Evolutionary conservation across 2,888 invertebrate species (phyloP), one percentile per base, ranked within the genome.

Genomic region (Tetranychus piercei): DNA sequence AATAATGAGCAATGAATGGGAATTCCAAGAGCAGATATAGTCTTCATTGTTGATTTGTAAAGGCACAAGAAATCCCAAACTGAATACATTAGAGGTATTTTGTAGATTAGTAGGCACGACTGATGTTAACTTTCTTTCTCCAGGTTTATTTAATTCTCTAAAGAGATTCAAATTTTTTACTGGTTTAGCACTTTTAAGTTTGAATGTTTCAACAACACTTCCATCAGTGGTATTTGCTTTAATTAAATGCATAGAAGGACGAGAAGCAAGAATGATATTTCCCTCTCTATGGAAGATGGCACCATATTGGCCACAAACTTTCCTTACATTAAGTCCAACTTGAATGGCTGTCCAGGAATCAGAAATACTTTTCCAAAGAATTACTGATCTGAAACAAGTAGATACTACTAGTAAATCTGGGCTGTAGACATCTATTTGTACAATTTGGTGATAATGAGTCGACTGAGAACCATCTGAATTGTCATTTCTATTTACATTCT

Each of bases 241-340:
- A 69, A 69, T 69, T n/a, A 69, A n/a, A n/a, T 69, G 69, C 69
- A 69, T 23, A 18, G 69, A 69, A 9, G 69, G 69, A 69, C 69
- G 69, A 69, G 69, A 20, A n/a, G 69, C 69, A n/a, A 69, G 9
- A 9, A 69, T 11, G 55, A 3, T 7, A 15, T 55, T 55, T 18
- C 34, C 22, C 20, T 69, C 69, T 23, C 22, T 9, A 69, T 20
- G 22, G 9, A 69, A 69, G 0, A 69, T n/a, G 9, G 69, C 69
- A 9, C 69, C 69, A 69, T 69, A 69, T n/a, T 69, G 20, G 15
- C 69, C 69, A 6, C 69, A 69, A 11, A 69, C 69, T 69, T 69
- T 69, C 9, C 69, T 20, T 9, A 23, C 69, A 23, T 69, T 69
- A 18, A 9, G 20, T 9, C 69, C 69, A 69, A 69, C n/a, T n/a